Base-by-base conservation (phyloP, 2,888 invertebrate species). In the Bembecia ichneumoniformis region DNA sequence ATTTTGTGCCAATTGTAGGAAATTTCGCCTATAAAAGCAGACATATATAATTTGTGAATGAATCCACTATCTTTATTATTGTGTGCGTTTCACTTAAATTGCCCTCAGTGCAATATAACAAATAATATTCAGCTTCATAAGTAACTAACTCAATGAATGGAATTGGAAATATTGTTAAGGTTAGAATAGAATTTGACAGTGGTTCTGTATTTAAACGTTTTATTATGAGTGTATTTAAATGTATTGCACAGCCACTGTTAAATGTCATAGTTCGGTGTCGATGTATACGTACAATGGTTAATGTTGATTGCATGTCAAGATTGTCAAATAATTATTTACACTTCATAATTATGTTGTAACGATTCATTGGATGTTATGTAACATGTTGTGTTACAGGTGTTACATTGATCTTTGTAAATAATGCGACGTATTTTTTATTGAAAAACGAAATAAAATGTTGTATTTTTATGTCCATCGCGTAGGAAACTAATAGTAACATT, bases 381-480 rank as follows among this genome's bases (percentile, higher is more conserved):
- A 53, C 55, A 53, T 50, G 51, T 52, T 48, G 43, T 47, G 35
- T 49, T 47, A 43, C 43, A 44, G 46, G 51, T 63, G 53, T 52
- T 53, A 55, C 53, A 71, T 69, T 65, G 61, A 70, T 64, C 63
- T 61, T 65, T 83, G 83, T 82, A 81, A 73, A 82, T 82, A 77
- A 63, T 54, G 59, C 63, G 64, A 59, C 57, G 61, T 74, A 71
- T 71, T 75, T 66, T 40, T 75, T 74, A 75, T 66, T 66, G 62
- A 57, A 49, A 52, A 63, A 69, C 65, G 65, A 66, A 66, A 59
- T 70, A 60, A 74, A 71, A 28, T 28, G 28, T 20, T 20, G 20
- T 28, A 28, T 28, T 28, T 74, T 66, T 69, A 71, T 79, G 78
- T 79, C 78, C 78, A 74, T 75, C 66, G 67, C 62, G 58, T 71